Conservation (phyloP, 2,113 vertebrate species). For the Petaurus breviceps region DNA sequence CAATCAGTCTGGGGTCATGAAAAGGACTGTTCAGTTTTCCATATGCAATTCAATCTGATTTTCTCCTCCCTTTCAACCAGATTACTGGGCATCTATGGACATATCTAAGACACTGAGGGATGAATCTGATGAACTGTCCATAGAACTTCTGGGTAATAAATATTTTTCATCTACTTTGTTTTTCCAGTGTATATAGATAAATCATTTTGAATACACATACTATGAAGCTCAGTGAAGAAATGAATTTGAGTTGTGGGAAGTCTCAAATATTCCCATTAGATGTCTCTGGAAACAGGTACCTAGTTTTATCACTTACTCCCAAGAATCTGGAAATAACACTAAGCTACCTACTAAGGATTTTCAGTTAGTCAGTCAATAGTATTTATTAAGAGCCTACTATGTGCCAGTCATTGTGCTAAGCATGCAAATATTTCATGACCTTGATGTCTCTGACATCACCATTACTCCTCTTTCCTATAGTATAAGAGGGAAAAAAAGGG, state of each 20-base stretch:
- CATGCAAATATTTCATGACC: neutral
- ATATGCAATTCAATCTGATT: neutral
- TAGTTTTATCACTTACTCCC: neutral
- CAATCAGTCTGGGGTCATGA: neutral
- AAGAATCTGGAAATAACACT: neutral
- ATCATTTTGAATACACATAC: neutral
- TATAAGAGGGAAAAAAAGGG: too few relatives aligned
- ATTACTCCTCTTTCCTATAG: neutral
- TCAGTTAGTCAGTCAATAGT: neutral
- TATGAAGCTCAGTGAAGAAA: neutral
- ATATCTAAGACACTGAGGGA: neutral
- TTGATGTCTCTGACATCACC: neutral
- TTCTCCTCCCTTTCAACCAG: neutral
- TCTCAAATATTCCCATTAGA: neutral
- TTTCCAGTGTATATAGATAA: neutral
- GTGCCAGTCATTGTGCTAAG: neutral
- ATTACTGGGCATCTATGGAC: neutral
- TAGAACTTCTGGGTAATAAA: neutral
- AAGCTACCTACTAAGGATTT: too few relatives aligned
- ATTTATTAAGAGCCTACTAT: too few relatives aligned
- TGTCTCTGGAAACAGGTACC: neutral
- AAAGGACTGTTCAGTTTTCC: neutral
- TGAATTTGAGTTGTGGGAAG: neutral
- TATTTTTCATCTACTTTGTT: neutral
- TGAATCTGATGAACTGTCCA: neutral